Evolutionary conservation across 2,797 vertebrate genomes (phyloP).

Genomic region (Scarus forsteni): DNA sequence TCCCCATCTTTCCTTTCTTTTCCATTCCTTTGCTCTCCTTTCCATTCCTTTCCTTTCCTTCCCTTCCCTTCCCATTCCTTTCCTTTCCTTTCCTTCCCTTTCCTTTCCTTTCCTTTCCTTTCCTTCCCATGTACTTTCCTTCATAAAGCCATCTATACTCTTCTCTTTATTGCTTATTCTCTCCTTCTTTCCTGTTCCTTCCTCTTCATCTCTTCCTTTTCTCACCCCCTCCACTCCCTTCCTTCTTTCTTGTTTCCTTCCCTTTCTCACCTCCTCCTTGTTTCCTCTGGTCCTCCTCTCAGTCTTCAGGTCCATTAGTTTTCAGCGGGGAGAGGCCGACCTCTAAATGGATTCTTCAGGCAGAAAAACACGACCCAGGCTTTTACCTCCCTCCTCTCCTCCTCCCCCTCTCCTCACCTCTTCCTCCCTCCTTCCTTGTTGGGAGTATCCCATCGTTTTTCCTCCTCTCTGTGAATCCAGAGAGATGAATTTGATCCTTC

Average conservation of each 20-base stretch:
- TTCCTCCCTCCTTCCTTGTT: neutral
- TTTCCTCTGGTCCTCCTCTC: neutral
- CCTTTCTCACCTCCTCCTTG: neutral
- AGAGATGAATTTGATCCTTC: neutral
- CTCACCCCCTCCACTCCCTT: neutral
- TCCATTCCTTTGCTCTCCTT: no score
- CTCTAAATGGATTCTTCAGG: conserved; percentile 48
- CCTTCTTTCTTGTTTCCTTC: neutral
- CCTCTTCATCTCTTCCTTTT: neutral
- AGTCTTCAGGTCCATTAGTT: conserved; percentile 45
- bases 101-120: neutral
- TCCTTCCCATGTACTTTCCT: neutral
- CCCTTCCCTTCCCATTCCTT: neutral
- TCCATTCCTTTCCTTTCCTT: neutral
- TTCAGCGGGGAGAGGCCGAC: conserved; percentile 27
- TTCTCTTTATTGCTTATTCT: no score
- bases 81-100: neutral
- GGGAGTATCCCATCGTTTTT: neutral
- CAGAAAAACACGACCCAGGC: conserved; percentile 39
- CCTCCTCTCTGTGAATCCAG: neutral
- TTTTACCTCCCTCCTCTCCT: conserved; percentile 30
- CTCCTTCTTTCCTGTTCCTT: neutral
- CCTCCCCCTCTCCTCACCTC: neutral
- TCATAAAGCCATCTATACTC: neutral
- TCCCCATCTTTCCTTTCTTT: no score